Conservation (phyloP, 30 jellyfish, hydroid and myxozoan species). For the Turritopsis rubra region DNA sequence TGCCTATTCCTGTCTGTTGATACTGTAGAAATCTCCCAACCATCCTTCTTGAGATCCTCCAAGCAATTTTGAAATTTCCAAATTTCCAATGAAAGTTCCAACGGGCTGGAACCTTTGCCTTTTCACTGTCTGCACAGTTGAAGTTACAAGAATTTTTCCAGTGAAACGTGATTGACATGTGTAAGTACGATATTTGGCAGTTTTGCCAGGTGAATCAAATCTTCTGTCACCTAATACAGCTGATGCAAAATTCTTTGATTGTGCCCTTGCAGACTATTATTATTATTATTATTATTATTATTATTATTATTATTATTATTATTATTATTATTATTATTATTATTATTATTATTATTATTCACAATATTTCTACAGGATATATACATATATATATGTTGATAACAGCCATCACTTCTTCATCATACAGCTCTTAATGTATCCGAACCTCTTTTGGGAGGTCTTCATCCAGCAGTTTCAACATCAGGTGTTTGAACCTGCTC, state of each 20-base stretch:
- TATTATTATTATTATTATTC: no score
- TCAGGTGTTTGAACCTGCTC: constrained; percentile 1
- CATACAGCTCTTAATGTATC: no score
- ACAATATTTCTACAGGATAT: no score
- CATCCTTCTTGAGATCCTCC: no score
- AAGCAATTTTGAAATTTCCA: neutral
- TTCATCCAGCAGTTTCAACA: constrained; percentile 10
- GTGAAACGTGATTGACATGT: neutral
- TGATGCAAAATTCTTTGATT: no score
- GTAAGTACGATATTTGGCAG: constrained; percentile 16
- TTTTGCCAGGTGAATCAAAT: constrained; percentile 17
- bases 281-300: no score
- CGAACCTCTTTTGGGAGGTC: constrained; percentile 9
- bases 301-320: no score
- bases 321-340: no score
- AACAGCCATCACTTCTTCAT: no score
- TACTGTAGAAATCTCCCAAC: neutral
- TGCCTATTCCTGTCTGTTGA: constrained; percentile 8
- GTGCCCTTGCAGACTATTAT: no score
- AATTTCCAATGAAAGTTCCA: neutral
- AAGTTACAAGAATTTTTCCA: neutral
- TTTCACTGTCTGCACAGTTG: constrained; percentile 1
- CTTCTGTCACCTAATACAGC: constrained; percentile 1
- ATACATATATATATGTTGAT: no score
- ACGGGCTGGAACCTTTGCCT: constrained; percentile 19